Evolutionary conservation across 2,113 vertebrate species (phyloP).

Genomic region (Oncorhynchus keta): DNA sequence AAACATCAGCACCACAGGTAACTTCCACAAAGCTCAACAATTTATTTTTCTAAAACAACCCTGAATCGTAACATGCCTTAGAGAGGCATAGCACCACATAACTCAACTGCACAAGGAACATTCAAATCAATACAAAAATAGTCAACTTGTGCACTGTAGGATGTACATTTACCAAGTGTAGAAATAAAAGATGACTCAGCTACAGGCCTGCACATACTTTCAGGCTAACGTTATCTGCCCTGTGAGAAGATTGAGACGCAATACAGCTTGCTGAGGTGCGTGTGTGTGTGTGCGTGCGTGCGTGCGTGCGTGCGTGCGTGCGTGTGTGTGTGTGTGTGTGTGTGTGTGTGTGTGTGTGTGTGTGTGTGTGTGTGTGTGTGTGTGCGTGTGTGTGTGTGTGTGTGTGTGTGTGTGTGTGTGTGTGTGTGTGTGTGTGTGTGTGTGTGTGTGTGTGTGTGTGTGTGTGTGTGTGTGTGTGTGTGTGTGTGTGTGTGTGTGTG

Average conservation of each 20-base stretch:
- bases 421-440: background rate
- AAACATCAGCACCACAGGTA: too few relatives aligned
- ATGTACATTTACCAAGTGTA: too few relatives aligned
- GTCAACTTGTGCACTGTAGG: background rate
- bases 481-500: constrained; percentile 5
- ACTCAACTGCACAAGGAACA: too few relatives aligned
- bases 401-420: background rate
- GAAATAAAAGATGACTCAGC: too few relatives aligned
- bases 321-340: constrained; percentile 4
- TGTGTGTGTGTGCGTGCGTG: constrained; percentile 4
- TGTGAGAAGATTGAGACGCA: background rate
- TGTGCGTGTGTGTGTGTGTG: constrained; percentile 6
- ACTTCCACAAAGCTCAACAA: too few relatives aligned
- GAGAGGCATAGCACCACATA: too few relatives aligned
- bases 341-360: background rate
- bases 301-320: background rate
- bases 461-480: background rate
- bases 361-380: constrained; percentile 1
- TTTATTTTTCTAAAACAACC: too few relatives aligned
- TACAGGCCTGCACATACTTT: background rate
- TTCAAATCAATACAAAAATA: too few relatives aligned
- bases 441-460: constrained; percentile 5
- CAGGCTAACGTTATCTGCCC: constrained; percentile 4
- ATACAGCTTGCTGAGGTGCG: background rate
- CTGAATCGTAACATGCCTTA: too few relatives aligned